Evolutionary conservation across 1,140 invertebrate genomes (phyloP), one percentile per base, ranked within the genome.

Genomic region (Nasonia giraulti): DNA sequence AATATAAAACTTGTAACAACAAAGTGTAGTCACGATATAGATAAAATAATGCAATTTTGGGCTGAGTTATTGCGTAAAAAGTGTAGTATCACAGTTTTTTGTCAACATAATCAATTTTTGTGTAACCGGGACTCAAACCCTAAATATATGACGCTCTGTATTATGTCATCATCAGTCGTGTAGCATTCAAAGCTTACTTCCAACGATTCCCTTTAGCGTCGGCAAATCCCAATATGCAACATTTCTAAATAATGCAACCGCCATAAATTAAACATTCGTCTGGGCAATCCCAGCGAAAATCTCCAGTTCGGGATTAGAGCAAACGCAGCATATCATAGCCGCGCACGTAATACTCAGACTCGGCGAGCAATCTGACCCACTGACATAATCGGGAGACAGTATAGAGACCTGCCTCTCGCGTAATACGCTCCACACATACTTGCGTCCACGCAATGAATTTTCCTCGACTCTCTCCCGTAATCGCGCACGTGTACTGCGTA

Each of bases 371-470:
- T 11, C 68, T 71, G 68, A 71, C 68, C 68, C 68, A 71, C 27
- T 71, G 68, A 33, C 27, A 71, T 71, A 71, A 71, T 71, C 68
- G 68, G 27, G 68, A 71, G 68, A 71, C 68, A 71, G 68, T 31
- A 10, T 31, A 10, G 23, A 71, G 2, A 69, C 66, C 23, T 27
- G 66, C 27, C 31, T 33, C 10, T 71, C 68, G 68, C 68, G 68
- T 71, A 71, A 71, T 71, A 71, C 68, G 27, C 10, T 62, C 20
- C 12, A 55, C 20, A n/a, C 55, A 37, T 37, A 62, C 55, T 62
- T n/a, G 55, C 27, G 23, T 31, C 23, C 27, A 71, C 68, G 68
- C 31, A 71, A 33, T 71, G 68, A 11, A 71, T 71, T 71, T 71
- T 71, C 68, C 68, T 71, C 68, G 55, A 62, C 55, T n/a, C 55